Percentiles rank a stretch among this genome's conserved stretches.
Conservation (phyloP, 1,140 invertebrate genomes). For the Sycobia sp. region DNA sequence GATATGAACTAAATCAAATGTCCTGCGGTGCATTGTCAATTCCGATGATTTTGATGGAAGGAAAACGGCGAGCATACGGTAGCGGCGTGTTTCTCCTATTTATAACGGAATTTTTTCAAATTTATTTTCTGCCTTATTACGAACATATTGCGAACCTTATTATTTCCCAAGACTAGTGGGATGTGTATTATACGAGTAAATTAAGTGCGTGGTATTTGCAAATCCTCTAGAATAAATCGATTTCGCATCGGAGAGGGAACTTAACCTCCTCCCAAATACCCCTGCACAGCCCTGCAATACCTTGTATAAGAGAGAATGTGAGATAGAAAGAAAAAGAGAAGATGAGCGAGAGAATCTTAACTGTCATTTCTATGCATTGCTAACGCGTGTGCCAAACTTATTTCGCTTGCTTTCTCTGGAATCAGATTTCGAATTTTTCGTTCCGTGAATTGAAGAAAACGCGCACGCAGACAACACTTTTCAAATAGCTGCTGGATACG, state of each 20-base stretch:
- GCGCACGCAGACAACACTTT: too few species aligned
- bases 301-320: too few species aligned
- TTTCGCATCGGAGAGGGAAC: slow-evolving; percentile 19
- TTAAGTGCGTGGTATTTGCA: slow-evolving; percentile 1
- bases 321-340: too few species aligned
- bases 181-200: slow-evolving; percentile 10
- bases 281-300: too few species aligned
- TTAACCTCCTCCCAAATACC: background rate
- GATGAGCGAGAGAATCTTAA: too few species aligned
- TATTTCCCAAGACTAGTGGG: slow-evolving; percentile 9
- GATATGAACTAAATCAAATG: too few species aligned
- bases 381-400: slow-evolving; percentile 22
- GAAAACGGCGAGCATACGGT: background rate
- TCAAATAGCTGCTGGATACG: too few species aligned
- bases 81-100: slow-evolving; percentile 21
- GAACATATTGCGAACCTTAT: slow-evolving; percentile 11
- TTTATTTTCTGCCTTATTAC: slow-evolving; percentile 13
- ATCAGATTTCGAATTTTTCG: slow-evolving; percentile 6
- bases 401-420: background rate
- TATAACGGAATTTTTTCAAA: slow-evolving; percentile 11
- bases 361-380: slow-evolving; percentile 31
- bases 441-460: slow-evolving; percentile 20
- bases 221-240: slow-evolving; percentile 35
- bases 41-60: slow-evolving; percentile 16
- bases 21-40: slow-evolving; percentile 16